Evolutionary conservation across 2,797 vertebrate species (phyloP), one percentile per base, ranked within the genome.

Genomic region (Potorous gilbertii): DNA sequence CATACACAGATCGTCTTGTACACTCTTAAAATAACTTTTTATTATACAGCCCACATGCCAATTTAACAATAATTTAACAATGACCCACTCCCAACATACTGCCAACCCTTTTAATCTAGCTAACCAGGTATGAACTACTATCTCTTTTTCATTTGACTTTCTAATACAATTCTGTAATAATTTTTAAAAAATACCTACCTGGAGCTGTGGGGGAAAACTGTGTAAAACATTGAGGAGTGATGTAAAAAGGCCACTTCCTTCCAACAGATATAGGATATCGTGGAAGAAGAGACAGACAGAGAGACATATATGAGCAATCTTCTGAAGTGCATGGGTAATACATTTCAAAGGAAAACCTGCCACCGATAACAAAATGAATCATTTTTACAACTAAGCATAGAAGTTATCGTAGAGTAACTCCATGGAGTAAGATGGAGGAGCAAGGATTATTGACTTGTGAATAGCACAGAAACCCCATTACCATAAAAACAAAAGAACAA

Each of bases 291-390:
- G 95, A 93, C 56, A 66, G 87, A 87, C 0, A 62, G 9, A 93
- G 31, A 95, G 40, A 92, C 54, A 59, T 81, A 92, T 46, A 29
- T 66, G 91, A 40, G 34, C 54, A 93, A 96, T 34, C 87, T 92
- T 96, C 55, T 91, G 87, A 52, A 96, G 10, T 0, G 54, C 57
- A 5, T 0, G 27, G 52, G 95, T 87, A 89, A 95, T 94, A 34
- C 16, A 92, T 95, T 94, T 96, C 94, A 93, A 95, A 94, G 92
- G 91, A 90, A 97, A 94, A 50, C 54, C 95, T 93, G 94, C 62
- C 57, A 4, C 5, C 31, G 90, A 90, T 34, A 92, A 90, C 94
- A 96, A 96, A 94, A 54, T 94, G 46, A 95, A 96, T 97, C 66
- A 92, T 95, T 97, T 95, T 96, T 91, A 96, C 94, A 97, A 57